phyloP scores from a whole-genome alignment of 2,113 vertebrate species.

The Nothobranchius furzeri region DNA sequence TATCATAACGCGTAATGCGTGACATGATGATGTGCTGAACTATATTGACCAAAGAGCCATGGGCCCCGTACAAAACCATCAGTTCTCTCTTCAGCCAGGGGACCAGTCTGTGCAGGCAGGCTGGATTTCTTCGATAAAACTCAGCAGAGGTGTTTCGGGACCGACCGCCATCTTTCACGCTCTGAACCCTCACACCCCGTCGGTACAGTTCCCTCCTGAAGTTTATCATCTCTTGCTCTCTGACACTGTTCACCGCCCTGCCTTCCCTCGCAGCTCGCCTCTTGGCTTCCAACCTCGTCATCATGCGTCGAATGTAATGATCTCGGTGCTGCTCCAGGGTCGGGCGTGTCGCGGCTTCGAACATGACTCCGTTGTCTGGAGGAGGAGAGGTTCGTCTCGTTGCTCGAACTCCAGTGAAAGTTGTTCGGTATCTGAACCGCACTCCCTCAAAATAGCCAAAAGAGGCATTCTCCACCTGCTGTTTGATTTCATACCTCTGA shows the following conservation, averaged over 20 bases:
- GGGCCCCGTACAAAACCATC: slow-evolving; percentile 86
- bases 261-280: slow-evolving; percentile 82
- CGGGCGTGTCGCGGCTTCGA: slow-evolving; percentile 74
- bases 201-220: slow-evolving; percentile 93
- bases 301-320: slow-evolving; percentile 81
- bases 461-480: slow-evolving; percentile 78
- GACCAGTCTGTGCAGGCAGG: slow-evolving; percentile 90
- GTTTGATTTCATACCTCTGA: slow-evolving; percentile 86
- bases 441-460: slow-evolving; percentile 83
- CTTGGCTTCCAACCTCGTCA: slow-evolving; percentile 81
- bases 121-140: slow-evolving; percentile 91
- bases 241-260: slow-evolving; percentile 75
- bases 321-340: slow-evolving; percentile 64
- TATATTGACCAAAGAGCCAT: slow-evolving; percentile 89
- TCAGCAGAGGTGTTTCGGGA: slow-evolving; percentile 89
- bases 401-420: slow-evolving; percentile 80
- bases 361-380: slow-evolving; percentile 86
- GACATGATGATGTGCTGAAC: slow-evolving; percentile 94
- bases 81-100: slow-evolving; percentile 95
- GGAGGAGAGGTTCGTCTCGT: slow-evolving; percentile 77
- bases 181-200: slow-evolving; percentile 83
- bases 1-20: slow-evolving; percentile 85
- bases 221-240: slow-evolving; percentile 89
- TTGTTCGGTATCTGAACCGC: slow-evolving; percentile 90
- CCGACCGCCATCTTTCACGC: slow-evolving; percentile 88